These are phyloP conservation scores for Neelides sp. DNA, from an alignment of 1,140 invertebrate species.

Conservation along the genomic window DNA sequence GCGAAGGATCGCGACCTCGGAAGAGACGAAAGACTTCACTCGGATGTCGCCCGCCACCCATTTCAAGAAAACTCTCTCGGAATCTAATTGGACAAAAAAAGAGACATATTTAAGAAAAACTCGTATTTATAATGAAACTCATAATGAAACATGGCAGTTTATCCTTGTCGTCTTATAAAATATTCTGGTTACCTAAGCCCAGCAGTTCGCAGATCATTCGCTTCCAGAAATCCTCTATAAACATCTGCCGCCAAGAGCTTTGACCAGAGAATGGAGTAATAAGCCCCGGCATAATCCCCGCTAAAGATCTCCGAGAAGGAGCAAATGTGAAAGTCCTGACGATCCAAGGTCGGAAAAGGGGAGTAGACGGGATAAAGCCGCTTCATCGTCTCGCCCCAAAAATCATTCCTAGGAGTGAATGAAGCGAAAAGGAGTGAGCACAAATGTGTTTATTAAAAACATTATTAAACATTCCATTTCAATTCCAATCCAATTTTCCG, in stretches of 20 bases:
- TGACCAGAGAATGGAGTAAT: slow-evolving; percentile 66
- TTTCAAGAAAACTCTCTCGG: slow-evolving; percentile 68
- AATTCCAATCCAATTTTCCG: too few species aligned
- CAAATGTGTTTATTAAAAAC: slow-evolving; percentile 36
- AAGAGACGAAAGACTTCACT: slow-evolving; percentile 78
- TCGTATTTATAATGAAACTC: too few species aligned
- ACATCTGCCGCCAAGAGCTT: slow-evolving; percentile 79
- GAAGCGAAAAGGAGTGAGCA: slow-evolving; percentile 12
- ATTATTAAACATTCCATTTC: too few species aligned
- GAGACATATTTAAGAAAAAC: slow-evolving; percentile 7
- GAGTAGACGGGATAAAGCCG: slow-evolving; percentile 64
- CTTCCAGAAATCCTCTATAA: slow-evolving; percentile 69
- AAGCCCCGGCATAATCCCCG: slow-evolving; percentile 57
- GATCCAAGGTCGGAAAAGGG: slow-evolving; percentile 51
- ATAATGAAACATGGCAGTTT: too few species aligned
- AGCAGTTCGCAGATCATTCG: slow-evolving; percentile 27
- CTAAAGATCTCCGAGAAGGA: slow-evolving; percentile 60
- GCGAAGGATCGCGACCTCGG: slow-evolving; percentile 75
- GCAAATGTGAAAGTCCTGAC: slow-evolving; percentile 63
- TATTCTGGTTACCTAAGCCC: slow-evolving; percentile 21
- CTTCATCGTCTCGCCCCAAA: slow-evolving; percentile 64
- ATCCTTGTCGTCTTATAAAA: too few species aligned
- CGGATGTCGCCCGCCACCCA: slow-evolving; percentile 63
- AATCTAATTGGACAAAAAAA: slow-evolving; percentile 48
- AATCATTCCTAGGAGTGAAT: slow-evolving; percentile 43